A percentile compares a stretch with the other conserved stretches of the same genome.
phyloP scores from a whole-genome alignment of 2,888 invertebrate species.

The Ommatoiulus sabulosus region DNA sequence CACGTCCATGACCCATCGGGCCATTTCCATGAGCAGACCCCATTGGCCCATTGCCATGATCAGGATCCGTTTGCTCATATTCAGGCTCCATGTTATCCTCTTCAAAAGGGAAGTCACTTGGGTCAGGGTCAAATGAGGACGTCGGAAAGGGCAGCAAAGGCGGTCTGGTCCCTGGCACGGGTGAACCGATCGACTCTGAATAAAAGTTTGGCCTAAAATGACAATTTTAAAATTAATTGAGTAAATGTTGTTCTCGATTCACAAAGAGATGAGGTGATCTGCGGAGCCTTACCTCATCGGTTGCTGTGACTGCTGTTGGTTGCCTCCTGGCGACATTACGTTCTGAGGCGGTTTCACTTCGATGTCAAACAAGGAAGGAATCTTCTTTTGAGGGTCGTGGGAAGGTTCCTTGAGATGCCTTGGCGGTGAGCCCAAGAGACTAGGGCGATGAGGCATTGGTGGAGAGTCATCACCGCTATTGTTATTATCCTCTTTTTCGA shows the following conservation, averaged over 20 bases:
- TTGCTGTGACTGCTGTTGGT: conserved; percentile 47
- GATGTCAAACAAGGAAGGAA: conserved; percentile 61
- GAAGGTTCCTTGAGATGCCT: conserved; percentile 62
- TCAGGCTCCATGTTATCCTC: conserved; percentile 37
- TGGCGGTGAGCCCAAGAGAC: conserved; percentile 65
- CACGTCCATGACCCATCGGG: not conserved
- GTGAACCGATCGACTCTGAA: conserved; percentile 7
- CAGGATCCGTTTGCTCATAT: not conserved
- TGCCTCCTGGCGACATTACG: not conserved
- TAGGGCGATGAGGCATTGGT: conserved; percentile 58
- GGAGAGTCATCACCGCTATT: not conserved
- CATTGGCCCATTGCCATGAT: not conserved
- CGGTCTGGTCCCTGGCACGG: not conserved
- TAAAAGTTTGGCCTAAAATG: conserved; percentile 21
- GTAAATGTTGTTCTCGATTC: not conserved
- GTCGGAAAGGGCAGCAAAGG: conserved; percentile 48
- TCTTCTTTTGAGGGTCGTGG: conserved; percentile 45
- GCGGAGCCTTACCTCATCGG: not conserved
- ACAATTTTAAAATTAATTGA: not conserved
- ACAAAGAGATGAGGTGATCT: not conserved
- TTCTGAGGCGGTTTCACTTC: conserved; percentile 54
- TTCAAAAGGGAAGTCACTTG: conserved; percentile 26
- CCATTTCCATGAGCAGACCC: not conserved
- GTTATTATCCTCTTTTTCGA: conserved; percentile 48
- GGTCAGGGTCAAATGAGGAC: conserved; percentile 52